Percentiles rank a stretch among this genome's conserved stretches.
Evolutionary conservation across 2,888 invertebrate species (phyloP).

Genomic region (Andrena trimmerana): DNA sequence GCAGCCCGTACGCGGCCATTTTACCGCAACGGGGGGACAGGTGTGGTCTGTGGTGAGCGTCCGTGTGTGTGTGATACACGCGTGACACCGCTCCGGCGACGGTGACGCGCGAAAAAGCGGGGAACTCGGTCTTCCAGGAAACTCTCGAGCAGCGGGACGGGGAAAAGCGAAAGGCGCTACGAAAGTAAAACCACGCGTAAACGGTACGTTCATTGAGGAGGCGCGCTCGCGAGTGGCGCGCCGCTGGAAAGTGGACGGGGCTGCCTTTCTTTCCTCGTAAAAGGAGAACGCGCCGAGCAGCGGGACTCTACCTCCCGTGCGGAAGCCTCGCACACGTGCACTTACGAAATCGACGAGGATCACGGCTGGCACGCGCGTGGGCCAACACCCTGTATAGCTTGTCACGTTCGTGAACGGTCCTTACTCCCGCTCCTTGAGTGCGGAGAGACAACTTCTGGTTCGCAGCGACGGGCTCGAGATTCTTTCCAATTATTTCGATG

Average conservation of each 20-base stretch:
- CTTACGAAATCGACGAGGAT: constrained; percentile 46
- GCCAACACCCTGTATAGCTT: constrained; percentile 63
- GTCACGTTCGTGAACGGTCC: constrained; percentile 34
- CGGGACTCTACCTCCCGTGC: neutral
- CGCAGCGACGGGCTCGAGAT: neutral
- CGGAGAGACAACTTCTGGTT: neutral
- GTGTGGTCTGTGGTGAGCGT: constrained; percentile 31
- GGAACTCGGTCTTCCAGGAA: constrained; percentile 38
- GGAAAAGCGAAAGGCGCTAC: constrained; percentile 58
- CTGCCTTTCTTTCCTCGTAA: neutral
- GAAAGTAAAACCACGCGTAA: constrained; percentile 60
- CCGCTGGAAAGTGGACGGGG: neutral
- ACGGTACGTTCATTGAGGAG: constrained; percentile 40
- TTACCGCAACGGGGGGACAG: constrained; percentile 67
- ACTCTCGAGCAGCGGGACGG: constrained; percentile 16
- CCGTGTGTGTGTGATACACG: constrained; percentile 15
- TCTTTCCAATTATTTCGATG: no score
- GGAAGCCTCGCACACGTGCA: constrained; percentile 19
- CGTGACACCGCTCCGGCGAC: constrained; percentile 29
- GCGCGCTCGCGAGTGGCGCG: neutral
- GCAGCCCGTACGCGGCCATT: constrained; percentile 79
- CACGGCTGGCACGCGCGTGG: constrained; percentile 4
- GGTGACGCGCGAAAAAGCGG: constrained; percentile 14
- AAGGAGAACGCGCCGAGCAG: neutral
- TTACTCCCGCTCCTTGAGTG: neutral